Evolutionary conservation across 2,888 invertebrate species (phyloP), one percentile per base, ranked within the genome.

Genomic region (Sepioteuthis lessoniana): DNA sequence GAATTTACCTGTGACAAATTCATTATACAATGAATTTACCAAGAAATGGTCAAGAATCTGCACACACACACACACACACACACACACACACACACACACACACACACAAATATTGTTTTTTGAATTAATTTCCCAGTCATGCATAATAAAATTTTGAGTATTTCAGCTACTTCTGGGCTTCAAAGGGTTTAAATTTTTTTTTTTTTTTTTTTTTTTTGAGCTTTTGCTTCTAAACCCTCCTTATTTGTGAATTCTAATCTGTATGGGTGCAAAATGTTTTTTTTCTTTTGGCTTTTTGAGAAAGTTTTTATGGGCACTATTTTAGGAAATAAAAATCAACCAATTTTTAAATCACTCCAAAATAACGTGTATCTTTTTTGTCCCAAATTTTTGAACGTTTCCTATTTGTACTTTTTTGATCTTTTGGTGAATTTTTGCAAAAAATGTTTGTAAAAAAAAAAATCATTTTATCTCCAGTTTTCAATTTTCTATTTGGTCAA

Each of bases 151-250:
- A 76, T 76, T 60, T 60, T 76, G 76, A 35, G 16, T n/a, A 76
- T 76, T 76, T 76, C 76, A n/a, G 35, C n/a, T 76, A 76, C 76
- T 31, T 76, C n/a, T 76, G 76, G 76, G 76, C 76, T 76, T 76
- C 16, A 76, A 76, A 76, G 76, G 76, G 76, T 76, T 76, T 76
- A 76, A 76, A 76, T 16, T n/a, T 13, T 16, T 76, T 16, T 21
- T 76, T 3, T 76, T n/a, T 76, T 76, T 35, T 76, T 3, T n/a
- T n/a, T 13, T 76, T 76, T 76, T 76, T 35, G 16, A 76, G 76
- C 76, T 76, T 76, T 76, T 76, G 76, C n/a, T 76, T 76, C 76
- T 76, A 13, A 76, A 76, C 7, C 50, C 16, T 50, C 76, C 16
- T 76, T 35, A 76, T 76, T 76, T 76, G n/a, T 76, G 16, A 76